phyloP scores from a whole-genome alignment of 2,113 vertebrate genomes.

The Eidolon helvum region DNA sequence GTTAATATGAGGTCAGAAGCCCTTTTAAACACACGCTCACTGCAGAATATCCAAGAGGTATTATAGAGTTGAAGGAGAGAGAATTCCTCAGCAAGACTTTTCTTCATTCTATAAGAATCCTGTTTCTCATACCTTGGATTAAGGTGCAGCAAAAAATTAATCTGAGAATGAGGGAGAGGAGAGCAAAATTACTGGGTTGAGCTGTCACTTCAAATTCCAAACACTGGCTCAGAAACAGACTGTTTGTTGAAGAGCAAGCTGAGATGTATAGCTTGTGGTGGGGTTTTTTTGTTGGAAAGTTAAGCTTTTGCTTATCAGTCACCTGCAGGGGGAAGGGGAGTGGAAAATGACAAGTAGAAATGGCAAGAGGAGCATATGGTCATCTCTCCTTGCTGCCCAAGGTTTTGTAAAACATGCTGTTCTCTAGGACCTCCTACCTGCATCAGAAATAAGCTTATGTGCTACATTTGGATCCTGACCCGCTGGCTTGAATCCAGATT shows the following conservation, averaged over 20 bases:
- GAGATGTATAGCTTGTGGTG: background rate
- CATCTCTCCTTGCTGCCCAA: background rate
- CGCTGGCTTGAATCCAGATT: background rate
- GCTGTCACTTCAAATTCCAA: background rate
- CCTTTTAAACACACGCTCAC: background rate
- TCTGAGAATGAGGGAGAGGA: background rate
- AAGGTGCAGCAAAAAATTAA: background rate
- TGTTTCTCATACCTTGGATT: background rate
- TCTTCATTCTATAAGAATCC: background rate
- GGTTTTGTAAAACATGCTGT: constrained; percentile 23
- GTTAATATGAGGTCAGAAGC: background rate
- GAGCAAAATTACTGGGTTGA: background rate
- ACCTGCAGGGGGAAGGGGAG: background rate
- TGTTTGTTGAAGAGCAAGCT: background rate
- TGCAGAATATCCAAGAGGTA: background rate
- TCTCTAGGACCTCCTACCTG: constrained; percentile 26
- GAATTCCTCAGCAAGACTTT: background rate
- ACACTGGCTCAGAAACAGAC: background rate
- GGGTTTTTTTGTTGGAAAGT: background rate
- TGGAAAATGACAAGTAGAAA: constrained; percentile 27
- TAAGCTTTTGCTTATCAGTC: background rate
- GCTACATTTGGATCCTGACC: constrained; percentile 26
- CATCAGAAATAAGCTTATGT: background rate
- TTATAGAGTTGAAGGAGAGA: background rate
- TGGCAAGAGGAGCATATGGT: constrained; percentile 50